phyloP scores from a whole-genome alignment of 2,888 invertebrate genomes.

The Habroteleia sp. region DNA sequence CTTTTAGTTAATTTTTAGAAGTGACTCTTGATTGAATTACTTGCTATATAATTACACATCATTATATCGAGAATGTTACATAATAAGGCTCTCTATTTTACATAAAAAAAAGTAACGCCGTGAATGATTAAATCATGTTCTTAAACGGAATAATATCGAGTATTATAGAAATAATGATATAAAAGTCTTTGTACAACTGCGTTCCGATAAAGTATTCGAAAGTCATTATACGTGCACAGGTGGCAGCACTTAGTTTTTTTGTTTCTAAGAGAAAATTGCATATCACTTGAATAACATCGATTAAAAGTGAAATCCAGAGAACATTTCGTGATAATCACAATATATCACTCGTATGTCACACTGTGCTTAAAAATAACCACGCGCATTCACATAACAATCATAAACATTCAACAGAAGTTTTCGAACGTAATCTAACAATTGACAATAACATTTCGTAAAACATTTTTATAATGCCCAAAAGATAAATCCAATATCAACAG shows the following conservation, averaged over 20 bases:
- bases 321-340: conserved; percentile 35
- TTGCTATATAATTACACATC: conserved; percentile 47
- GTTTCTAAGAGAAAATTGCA: conserved; percentile 28
- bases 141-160: too few relatives aligned
- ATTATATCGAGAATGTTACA: conserved; percentile 47
- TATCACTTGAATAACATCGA: conserved; percentile 39
- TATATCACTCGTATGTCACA: too few relatives aligned
- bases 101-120: too few relatives aligned
- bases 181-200: conserved; percentile 45
- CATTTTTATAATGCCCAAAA: conserved; percentile 5
- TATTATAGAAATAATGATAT: conserved; percentile 32
- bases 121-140: too few relatives aligned
- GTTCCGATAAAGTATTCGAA: conserved; percentile 23
- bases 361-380: too few relatives aligned
- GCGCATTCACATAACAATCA: too few relatives aligned
- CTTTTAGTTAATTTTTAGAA: conserved; percentile 37
- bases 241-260: conserved; percentile 34
- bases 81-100: too few relatives aligned
- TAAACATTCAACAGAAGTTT: conserved; percentile 20
- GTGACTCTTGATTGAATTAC: conserved; percentile 47
- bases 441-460: conserved; percentile 33
- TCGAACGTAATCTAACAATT: conserved; percentile 23
- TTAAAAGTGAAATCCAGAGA: conserved; percentile 36
- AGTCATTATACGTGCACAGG: conserved; percentile 27
- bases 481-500: conserved; percentile 4